phyloP scores from a whole-genome alignment of 2,113 vertebrate species.

The Melanerpes formicivorus region DNA sequence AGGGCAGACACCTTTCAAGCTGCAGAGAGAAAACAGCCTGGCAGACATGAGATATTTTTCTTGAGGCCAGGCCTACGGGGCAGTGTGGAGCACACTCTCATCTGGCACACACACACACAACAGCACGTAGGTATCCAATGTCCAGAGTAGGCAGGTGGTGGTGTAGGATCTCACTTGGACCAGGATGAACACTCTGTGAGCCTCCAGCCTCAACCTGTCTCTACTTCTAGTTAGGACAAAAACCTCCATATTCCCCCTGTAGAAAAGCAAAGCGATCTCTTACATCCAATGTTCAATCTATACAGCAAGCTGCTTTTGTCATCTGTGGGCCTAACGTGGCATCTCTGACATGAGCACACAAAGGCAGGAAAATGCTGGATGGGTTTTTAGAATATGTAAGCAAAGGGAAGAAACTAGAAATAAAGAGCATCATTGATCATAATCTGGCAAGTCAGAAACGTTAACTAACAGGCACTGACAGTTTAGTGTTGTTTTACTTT shows the following conservation, averaged over 20 bases:
- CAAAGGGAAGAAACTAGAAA: background rate
- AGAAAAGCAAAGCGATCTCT: background rate
- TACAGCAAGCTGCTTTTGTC: background rate
- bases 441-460: background rate
- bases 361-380: background rate
- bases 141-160: background rate
- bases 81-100: background rate
- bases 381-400: background rate
- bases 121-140: background rate
- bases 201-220: accelerated
- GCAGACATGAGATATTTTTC: background rate
- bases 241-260: accelerated
- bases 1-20: background rate
- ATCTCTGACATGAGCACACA: background rate
- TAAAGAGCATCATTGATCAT: accelerated
- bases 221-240: background rate
- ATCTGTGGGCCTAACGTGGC: background rate
- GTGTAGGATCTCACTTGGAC: background rate
- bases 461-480: accelerated
- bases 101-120: background rate
- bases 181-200: background rate
- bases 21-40: background rate
- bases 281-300: background rate
- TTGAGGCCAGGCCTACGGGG: background rate
- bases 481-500: background rate